These are phyloP conservation scores for Anomalospiza imberbis DNA, from an alignment of 2,797 vertebrate species.

Conservation along the genomic window DNA sequence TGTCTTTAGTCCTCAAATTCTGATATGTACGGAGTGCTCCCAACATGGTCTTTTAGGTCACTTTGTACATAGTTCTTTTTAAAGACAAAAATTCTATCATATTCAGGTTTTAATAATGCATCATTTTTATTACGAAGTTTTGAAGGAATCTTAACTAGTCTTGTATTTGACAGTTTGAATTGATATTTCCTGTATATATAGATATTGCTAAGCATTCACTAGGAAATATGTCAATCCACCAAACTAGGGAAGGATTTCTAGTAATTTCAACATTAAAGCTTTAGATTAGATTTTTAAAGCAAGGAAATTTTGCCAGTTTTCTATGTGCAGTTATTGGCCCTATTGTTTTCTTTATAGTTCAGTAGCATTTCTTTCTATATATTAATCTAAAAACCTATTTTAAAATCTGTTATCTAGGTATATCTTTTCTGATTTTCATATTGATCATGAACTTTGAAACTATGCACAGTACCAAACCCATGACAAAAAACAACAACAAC, in stretches of 20 bases:
- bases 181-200: not conserved
- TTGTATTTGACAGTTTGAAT: not conserved
- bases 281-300: not conserved
- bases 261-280: not conserved
- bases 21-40: fast-evolving
- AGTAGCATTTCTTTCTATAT: not conserved
- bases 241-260: not conserved
- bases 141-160: not conserved
- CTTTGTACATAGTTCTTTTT: not conserved
- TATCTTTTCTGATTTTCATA: not conserved
- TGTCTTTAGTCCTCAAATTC: not conserved
- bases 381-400: not conserved
- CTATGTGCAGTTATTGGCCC: not conserved
- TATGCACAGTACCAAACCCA: not conserved
- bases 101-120: not conserved
- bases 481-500: no score
- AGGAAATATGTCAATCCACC: not conserved
- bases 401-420: not conserved
- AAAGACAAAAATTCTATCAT: not conserved
- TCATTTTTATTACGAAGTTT: not conserved
- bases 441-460: not conserved
- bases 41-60: not conserved
- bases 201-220: not conserved
- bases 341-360: not conserved
- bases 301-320: not conserved